Percentiles rank a stretch among this genome's conserved stretches.
These are phyloP conservation scores for Heliconius eleuchia DNA, from an alignment of 1,140 invertebrate species.

Conservation along the genomic window DNA sequence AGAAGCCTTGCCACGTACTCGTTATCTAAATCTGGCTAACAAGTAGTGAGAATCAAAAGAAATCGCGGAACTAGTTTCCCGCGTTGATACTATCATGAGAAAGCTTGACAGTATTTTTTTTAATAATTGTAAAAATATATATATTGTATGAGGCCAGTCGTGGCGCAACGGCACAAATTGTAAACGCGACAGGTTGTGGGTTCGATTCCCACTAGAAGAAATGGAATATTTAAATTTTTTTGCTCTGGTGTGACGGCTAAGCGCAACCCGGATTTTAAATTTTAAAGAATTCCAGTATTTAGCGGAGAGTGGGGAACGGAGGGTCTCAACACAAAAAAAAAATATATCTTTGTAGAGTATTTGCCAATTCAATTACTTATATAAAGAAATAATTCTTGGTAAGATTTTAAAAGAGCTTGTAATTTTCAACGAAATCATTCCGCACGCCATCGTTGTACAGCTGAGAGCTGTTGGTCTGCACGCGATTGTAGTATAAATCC, in stretches of 20 bases:
- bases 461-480: not conserved
- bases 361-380: not conserved
- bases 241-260: too few relatives aligned
- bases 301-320: too few relatives aligned
- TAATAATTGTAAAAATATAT: too few relatives aligned
- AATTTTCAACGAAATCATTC: not conserved
- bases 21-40: constrained; percentile 33
- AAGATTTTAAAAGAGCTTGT: not conserved
- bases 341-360: not conserved
- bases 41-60: constrained; percentile 34
- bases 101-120: constrained; percentile 29
- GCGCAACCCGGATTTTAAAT: too few relatives aligned
- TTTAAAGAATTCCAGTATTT: too few relatives aligned
- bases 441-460: not conserved
- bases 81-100: constrained; percentile 26
- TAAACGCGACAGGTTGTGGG: too few relatives aligned
- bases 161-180: too few relatives aligned
- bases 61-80: constrained; percentile 38
- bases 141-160: too few relatives aligned
- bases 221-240: too few relatives aligned
- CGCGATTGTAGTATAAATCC: not conserved
- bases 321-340: too few relatives aligned
- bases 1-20: constrained; percentile 19
- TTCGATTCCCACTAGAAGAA: too few relatives aligned
- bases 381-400: not conserved